phyloP scores from a whole-genome alignment of 2,797 vertebrate genomes.

The Masticophis lateralis region DNA sequence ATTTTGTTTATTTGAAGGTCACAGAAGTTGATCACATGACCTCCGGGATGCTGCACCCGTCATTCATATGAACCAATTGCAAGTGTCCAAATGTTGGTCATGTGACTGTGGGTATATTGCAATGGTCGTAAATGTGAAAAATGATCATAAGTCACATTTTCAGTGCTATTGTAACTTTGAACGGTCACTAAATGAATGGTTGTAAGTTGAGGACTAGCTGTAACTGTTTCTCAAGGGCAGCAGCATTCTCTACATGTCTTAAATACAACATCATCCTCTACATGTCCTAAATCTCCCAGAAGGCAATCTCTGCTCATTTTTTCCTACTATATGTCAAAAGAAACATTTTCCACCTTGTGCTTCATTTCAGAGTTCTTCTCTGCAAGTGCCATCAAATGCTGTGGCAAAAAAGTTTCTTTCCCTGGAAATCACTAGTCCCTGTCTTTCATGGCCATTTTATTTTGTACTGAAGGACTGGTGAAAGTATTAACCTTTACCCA shows the following conservation, averaged over 20 bases:
- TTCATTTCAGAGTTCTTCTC: neutral
- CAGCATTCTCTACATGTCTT: neutral
- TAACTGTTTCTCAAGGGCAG: neutral
- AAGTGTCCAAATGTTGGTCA: neutral
- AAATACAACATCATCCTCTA: neutral
- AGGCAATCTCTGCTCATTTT: neutral
- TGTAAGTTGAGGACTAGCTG: neutral
- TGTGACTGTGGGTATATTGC: neutral
- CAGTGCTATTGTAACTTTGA: neutral
- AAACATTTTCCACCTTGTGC: neutral
- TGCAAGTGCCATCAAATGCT: neutral
- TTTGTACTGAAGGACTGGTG: neutral
- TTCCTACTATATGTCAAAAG: neutral
- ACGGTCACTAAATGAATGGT: neutral
- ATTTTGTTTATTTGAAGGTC: neutral
- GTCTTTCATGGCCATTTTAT: neutral
- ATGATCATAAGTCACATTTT: neutral
- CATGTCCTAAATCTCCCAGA: neutral
- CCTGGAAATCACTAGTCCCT: neutral
- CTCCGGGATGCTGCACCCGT: neutral
- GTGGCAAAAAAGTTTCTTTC: neutral
- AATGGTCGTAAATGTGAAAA: neutral
- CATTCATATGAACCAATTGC: neutral
- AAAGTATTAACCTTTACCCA: neutral
- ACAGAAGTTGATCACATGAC: neutral